Conservation (phyloP, 1,140 invertebrate genomes). For the Pomacea maculata region DNA sequence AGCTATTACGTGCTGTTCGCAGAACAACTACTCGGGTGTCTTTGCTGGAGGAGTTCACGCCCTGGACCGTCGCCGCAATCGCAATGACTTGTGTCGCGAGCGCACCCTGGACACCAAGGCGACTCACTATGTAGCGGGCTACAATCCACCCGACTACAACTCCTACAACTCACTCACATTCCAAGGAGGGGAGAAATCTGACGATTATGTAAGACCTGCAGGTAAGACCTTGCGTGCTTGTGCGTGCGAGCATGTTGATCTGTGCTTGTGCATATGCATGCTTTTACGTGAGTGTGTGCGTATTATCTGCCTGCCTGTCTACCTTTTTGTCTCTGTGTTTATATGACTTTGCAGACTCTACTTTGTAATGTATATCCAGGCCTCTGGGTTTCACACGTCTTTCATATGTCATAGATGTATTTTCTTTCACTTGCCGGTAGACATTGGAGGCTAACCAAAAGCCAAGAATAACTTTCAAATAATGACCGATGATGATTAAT, state of each 20-base stretch:
- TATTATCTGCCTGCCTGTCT: too few species aligned
- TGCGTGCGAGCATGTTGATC: too few species aligned
- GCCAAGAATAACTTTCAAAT: too few species aligned
- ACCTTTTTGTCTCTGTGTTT: too few species aligned
- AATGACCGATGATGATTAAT: not conserved
- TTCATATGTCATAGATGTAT: too few species aligned
- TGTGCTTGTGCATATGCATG: too few species aligned
- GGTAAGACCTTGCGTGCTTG: constrained; percentile 13
- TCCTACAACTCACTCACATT: constrained; percentile 41
- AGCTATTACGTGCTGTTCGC: not conserved
- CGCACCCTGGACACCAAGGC: constrained; percentile 36
- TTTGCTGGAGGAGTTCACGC: constrained; percentile 35
- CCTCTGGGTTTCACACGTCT: too few species aligned
- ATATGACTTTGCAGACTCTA: too few species aligned
- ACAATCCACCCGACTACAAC: constrained; percentile 38
- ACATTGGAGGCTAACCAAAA: too few species aligned
- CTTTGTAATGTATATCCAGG: too few species aligned
- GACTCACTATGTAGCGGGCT: constrained; percentile 47
- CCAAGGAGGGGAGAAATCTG: constrained; percentile 37
- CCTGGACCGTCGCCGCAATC: constrained; percentile 24
- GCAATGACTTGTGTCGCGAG: constrained; percentile 26
- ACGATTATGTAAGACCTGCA: constrained; percentile 30
- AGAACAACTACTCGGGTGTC: constrained; percentile 48
- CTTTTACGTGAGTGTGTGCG: too few species aligned
- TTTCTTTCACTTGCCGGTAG: too few species aligned